Base-by-base conservation (phyloP, 2,113 vertebrate genomes). In the Syngnathoides biaculeatus region DNA sequence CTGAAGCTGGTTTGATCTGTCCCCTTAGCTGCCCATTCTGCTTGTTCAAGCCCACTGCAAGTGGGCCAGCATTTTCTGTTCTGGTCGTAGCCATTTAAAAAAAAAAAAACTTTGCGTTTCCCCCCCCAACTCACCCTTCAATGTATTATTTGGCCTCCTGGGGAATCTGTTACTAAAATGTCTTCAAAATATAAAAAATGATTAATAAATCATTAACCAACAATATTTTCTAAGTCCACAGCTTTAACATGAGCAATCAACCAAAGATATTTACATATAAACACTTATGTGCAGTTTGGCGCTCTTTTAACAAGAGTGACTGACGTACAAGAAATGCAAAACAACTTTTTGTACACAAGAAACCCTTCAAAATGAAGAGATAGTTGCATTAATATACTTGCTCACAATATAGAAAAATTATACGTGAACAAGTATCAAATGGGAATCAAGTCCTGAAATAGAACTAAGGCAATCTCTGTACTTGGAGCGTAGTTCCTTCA, bases 291-390 rank as follows among this genome's bases (percentile, higher is more conserved):
- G 77, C 88, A 89, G 84, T 78, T 83, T 82, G 71, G 82, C 76
- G 87, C 87, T 86, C 85, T 89, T 35, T 83, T 74, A 90, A 82
- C 79, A 86, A 90, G 77, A 91, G 90, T 78, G 88, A 86, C 89
- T 81, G 86, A 86, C 81, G 74, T 81, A 85, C 78, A 65, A 62
- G 5, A 74, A 83, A 43, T 73, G 73, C 22, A 70, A 50, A 50
- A n/a, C 17, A 50, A n/a, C 19, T 62, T 15, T 79, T 77, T 87
- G 68, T 85, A 88, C 77, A 89, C 73, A 85, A 88, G 60, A 53
- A 81, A 78, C 90, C 92, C 91, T 92, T 91, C 92, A 71, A 91
- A 91, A 91, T 75, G 91, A 92, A 92, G 92, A 91, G 87, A 92
- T 90, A 90, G 87, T 65, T 87, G 80, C 87, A 91, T 89, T 84